Conservation (phyloP, 2,797 vertebrate species). For the Poeciliopsis infans region DNA sequence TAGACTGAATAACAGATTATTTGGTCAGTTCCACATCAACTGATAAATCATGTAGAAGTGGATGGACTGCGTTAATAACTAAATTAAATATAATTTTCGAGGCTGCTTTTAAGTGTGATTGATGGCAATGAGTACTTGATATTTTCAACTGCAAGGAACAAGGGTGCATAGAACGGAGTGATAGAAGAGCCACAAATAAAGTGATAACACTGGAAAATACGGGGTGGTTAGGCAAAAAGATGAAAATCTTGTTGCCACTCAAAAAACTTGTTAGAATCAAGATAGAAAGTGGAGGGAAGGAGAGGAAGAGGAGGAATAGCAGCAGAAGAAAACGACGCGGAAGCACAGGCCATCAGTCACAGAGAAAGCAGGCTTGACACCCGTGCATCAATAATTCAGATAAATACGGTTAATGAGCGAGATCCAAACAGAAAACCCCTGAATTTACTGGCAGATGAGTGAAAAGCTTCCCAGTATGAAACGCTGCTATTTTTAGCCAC, state of each 20-base stretch:
- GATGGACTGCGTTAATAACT: slow-evolving; percentile 1
- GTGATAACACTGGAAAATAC: slow-evolving; percentile 14
- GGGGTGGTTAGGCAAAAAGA: slow-evolving; percentile 13
- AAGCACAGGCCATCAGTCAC: slow-evolving; percentile 69
- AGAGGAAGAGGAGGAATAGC: slow-evolving; percentile 47
- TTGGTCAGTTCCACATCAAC: background rate
- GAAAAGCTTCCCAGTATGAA: slow-evolving; percentile 50
- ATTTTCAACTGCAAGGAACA: no score
- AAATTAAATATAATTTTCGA: background rate
- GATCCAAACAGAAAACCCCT: slow-evolving; percentile 73
- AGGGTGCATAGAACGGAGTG: slow-evolving; percentile 2
- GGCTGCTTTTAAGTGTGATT: slow-evolving; percentile 11
- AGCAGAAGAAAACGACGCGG: slow-evolving; percentile 58
- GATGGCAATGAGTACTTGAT: slow-evolving; percentile 5
- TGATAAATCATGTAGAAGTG: background rate
- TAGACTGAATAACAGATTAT: background rate
- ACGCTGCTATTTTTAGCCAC: slow-evolving; percentile 40
- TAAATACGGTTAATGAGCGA: slow-evolving; percentile 72
- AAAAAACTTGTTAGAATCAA: slow-evolving; percentile 53
- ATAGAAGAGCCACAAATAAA: slow-evolving; percentile 10
- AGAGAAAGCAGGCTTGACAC: slow-evolving; percentile 67
- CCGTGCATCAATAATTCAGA: slow-evolving; percentile 77
- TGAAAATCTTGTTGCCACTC: slow-evolving; percentile 42
- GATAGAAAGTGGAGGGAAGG: slow-evolving; percentile 33
- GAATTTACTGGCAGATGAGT: slow-evolving; percentile 62